A percentile compares a stretch with the other conserved stretches of the same genome.
Evolutionary conservation across 1,140 invertebrate genomes (phyloP).

Genomic region (Anoplophora glabripennis): DNA sequence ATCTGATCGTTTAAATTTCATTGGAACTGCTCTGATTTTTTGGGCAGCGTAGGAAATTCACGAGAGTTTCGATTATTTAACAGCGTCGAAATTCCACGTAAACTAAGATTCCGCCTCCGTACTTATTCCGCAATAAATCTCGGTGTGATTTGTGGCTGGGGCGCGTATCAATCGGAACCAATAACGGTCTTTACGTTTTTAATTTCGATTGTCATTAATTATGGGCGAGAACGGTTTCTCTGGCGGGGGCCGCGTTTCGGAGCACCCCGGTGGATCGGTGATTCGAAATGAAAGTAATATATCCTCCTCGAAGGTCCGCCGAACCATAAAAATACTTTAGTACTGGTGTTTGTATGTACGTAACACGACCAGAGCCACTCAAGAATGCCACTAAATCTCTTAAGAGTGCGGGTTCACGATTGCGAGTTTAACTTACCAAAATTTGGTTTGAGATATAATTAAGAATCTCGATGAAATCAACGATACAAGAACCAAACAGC

Average conservation of each 20-base stretch:
- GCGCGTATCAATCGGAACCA: constrained; percentile 32
- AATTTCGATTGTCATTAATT: constrained; percentile 48
- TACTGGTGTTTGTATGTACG: constrained; percentile 25
- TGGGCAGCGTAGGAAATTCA: too few relatives aligned
- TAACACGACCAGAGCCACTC: background rate
- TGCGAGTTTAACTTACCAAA: too few relatives aligned
- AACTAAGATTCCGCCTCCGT: too few relatives aligned
- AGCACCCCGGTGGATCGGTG: constrained; percentile 39
- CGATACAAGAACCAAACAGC: too few relatives aligned
- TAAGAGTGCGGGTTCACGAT: too few relatives aligned
- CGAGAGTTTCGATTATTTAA: too few relatives aligned
- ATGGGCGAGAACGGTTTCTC: constrained; percentile 41
- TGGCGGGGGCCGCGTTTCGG: constrained; percentile 14
- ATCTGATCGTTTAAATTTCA: too few relatives aligned
- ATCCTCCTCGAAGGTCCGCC: constrained; percentile 39
- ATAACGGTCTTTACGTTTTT: constrained; percentile 46
- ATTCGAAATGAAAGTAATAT: constrained; percentile 50
- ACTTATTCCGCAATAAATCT: constrained; percentile 7
- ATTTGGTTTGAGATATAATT: too few relatives aligned
- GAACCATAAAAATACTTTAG: constrained; percentile 47
- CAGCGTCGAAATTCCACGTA: too few relatives aligned
- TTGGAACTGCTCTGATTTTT: too few relatives aligned
- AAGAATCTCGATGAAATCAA: too few relatives aligned
- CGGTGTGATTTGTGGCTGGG: constrained; percentile 12
- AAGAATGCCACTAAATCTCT: constrained; percentile 11